Percentiles rank a stretch among this genome's conserved stretches.
These are phyloP conservation scores for Tenebrosternarchus preto DNA, from an alignment of 2,113 vertebrate species.

Conservation along the genomic window DNA sequence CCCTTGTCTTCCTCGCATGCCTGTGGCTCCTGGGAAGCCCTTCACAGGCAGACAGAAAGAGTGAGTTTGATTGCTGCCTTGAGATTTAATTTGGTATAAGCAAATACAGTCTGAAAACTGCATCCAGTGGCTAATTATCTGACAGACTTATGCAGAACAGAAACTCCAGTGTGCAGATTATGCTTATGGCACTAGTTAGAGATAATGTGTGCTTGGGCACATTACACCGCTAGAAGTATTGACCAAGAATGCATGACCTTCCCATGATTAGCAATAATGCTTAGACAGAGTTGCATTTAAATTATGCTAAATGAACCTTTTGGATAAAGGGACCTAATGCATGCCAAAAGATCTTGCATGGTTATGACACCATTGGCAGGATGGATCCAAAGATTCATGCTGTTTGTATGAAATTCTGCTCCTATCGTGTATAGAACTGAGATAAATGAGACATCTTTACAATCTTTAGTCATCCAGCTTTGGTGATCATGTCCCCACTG, in stretches of 20 bases:
- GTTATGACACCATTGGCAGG: too few relatives aligned
- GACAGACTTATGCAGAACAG: not conserved
- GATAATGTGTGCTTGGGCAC: not conserved
- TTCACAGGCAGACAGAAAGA: slow-evolving; percentile 52
- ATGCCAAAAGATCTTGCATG: too few relatives aligned
- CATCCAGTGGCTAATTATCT: not conserved
- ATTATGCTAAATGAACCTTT: not conserved
- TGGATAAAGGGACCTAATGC: too few relatives aligned
- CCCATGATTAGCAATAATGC: not conserved
- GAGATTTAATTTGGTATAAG: not conserved
- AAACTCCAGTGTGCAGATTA: not conserved
- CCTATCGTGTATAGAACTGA: too few relatives aligned
- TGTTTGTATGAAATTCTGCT: too few relatives aligned
- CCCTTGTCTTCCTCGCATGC: slow-evolving; percentile 77
- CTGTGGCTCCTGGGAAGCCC: slow-evolving; percentile 78
- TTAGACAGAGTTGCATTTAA: not conserved
- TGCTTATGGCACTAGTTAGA: not conserved
- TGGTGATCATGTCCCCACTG: too few relatives aligned
- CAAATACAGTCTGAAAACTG: not conserved
- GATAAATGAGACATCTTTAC: too few relatives aligned
- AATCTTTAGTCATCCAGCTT: too few relatives aligned
- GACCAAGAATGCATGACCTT: too few relatives aligned
- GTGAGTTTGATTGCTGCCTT: not conserved
- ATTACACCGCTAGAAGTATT: not conserved
- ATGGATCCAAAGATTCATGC: too few relatives aligned